Percentiles rank a stretch among this genome's conserved stretches.
These are phyloP conservation scores for Andrena haemorrhoa DNA, from an alignment of 2,888 invertebrate species.

Conservation along the genomic window DNA sequence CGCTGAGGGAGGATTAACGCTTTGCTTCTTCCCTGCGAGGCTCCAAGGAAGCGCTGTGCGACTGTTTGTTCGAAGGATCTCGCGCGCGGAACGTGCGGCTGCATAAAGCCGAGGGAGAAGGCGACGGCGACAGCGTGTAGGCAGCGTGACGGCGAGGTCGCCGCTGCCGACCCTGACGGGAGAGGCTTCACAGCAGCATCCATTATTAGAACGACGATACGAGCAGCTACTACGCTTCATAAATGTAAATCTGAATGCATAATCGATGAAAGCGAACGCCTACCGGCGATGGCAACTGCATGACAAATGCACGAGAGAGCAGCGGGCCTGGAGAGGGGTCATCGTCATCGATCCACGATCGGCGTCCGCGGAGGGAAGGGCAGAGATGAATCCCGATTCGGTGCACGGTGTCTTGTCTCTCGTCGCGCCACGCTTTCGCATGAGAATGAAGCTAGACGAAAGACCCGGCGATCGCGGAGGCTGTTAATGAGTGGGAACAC, in stretches of 20 bases:
- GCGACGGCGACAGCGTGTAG: slow-evolving; percentile 38
- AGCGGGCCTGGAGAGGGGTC: slow-evolving; percentile 27
- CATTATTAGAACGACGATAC: slow-evolving; percentile 77
- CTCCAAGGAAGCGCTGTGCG: no score
- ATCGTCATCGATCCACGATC: slow-evolving; percentile 47
- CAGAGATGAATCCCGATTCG: slow-evolving; percentile 20
- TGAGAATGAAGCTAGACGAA: neutral
- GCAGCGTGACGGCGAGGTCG: slow-evolving; percentile 51
- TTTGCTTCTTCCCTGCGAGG: no score
- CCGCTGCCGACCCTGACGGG: slow-evolving; percentile 67
- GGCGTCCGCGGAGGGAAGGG: neutral
- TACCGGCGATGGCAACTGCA: slow-evolving; percentile 67
- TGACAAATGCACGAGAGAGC: slow-evolving; percentile 60
- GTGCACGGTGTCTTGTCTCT: neutral
- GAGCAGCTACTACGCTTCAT: slow-evolving; percentile 75
- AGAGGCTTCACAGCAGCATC: slow-evolving; percentile 72
- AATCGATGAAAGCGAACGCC: slow-evolving; percentile 80
- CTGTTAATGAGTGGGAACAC: neutral
- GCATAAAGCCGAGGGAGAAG: slow-evolving; percentile 41
- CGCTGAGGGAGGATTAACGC: slow-evolving; percentile 21
- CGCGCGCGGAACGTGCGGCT: slow-evolving; percentile 36
- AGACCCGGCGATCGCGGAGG: neutral
- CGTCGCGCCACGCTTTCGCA: neutral
- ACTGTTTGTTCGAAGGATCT: neutral
- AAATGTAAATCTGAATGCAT: slow-evolving; percentile 82